Conservation (phyloP, 2,888 invertebrate species). For the Steromphala cineraria region DNA sequence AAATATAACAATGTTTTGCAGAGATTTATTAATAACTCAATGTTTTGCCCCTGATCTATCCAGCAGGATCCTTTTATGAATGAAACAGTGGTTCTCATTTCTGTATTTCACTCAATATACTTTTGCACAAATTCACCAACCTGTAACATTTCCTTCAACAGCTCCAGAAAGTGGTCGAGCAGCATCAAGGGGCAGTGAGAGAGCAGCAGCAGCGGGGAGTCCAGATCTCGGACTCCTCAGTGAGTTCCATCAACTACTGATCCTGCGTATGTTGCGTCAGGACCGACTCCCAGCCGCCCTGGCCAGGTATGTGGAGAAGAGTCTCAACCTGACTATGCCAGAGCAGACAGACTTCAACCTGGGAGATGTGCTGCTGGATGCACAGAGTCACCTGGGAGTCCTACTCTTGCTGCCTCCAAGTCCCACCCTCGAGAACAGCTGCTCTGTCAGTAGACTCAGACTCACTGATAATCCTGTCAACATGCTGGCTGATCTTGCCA, state of each 20-base stretch:
- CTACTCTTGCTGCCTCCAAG: constrained; percentile 67
- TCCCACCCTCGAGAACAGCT: constrained; percentile 49
- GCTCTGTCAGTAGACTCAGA: constrained; percentile 58
- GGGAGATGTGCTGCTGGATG: constrained; percentile 56
- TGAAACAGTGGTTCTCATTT: too few species aligned
- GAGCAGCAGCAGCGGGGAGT: constrained; percentile 24
- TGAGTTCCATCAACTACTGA: constrained; percentile 72
- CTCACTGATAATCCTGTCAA: constrained; percentile 61
- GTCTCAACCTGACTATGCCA: constrained; percentile 60
- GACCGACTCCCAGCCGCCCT: constrained; percentile 72
- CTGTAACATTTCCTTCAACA: too few species aligned
- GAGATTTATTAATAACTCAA: too few species aligned
- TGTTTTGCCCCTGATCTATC: too few species aligned
- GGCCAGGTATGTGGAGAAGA: constrained; percentile 63
- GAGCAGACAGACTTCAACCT: constrained; percentile 56
- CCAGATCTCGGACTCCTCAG: constrained; percentile 62
- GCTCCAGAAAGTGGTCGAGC: constrained; percentile 7
- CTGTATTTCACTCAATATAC: too few species aligned
- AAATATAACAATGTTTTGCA: too few species aligned
- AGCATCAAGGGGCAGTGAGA: constrained; percentile 27
- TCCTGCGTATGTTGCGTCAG: constrained; percentile 73
- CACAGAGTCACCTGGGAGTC: constrained; percentile 62
- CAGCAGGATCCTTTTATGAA: too few species aligned
- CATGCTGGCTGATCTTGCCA: constrained; percentile 56
- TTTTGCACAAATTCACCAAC: too few species aligned